phyloP scores from a whole-genome alignment of 2,797 vertebrate genomes.

The Rhinatrema bivittatum region DNA sequence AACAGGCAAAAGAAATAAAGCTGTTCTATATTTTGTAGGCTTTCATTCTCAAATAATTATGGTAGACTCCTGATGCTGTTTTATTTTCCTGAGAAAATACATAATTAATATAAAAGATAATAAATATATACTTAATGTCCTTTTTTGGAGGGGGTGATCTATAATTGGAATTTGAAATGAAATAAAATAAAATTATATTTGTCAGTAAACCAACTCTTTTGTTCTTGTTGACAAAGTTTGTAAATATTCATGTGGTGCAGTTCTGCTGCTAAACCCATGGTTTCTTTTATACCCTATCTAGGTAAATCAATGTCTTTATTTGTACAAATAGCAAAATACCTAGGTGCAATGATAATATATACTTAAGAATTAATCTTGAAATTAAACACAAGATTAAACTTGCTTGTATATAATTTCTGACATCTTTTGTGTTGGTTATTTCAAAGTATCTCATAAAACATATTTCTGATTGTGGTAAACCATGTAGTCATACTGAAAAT shows the following conservation, averaged over 20 bases:
- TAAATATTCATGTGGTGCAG: too few relatives aligned
- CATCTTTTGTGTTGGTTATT: conserved; percentile 9
- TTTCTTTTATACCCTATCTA: neutral
- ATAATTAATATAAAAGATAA: neutral
- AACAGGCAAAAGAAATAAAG: too few relatives aligned
- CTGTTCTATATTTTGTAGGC: too few relatives aligned
- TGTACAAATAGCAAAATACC: neutral
- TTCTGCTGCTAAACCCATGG: neutral
- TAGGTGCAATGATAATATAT: neutral
- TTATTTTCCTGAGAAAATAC: neutral
- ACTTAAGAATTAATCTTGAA: neutral
- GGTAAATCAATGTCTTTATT: neutral
- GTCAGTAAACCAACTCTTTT: neutral
- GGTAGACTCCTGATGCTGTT: neutral
- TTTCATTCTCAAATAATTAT: too few relatives aligned
- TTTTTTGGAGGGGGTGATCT: too few relatives aligned
- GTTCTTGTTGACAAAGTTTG: too few relatives aligned
- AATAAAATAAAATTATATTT: neutral
- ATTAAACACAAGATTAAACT: neutral
- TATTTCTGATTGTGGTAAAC: conserved; percentile 21
- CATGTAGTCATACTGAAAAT: conserved; percentile 34
- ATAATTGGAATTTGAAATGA: too few relatives aligned
- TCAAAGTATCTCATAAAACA: conserved; percentile 12
- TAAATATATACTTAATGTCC: too few relatives aligned
- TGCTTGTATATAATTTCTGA: neutral